Evolutionary conservation across 2,113 vertebrate species (phyloP), one percentile per base, ranked within the genome.

Genomic region (Leuciscus idus): DNA sequence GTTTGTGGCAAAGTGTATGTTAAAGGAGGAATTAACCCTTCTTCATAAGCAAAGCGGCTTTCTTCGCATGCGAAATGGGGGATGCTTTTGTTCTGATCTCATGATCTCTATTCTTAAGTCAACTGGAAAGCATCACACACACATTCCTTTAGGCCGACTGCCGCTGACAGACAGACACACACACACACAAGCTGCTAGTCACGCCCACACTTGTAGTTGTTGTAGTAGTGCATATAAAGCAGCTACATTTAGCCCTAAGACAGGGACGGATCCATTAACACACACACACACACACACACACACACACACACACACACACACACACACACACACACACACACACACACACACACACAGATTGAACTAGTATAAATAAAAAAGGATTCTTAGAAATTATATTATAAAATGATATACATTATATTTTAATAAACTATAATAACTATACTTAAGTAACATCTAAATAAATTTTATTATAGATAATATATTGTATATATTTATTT

Each of bases 51-150:
- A 75, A 50, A 75, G 43, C 36, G 59, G 86, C 76, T 89, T 83
- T 90, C 87, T 87, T 85, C 87, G 68, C 75, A 85, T 84, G 52
- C 82, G 62, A 74, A 66, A 88, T 89, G 66, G n/a, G 30, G 81
- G 62, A 80, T 62, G 48, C 15, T 61, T 66, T 75, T 39, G 12
- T 61, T 46, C 28, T 28, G 39, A 79, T 80, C 82, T 80, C 36
- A 26, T 30, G 61, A 83, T 77, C 39, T 59, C 7, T 26, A 6
- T 50, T 21, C 21, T 84, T 55, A 79, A 81, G 68, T 64, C 26
- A 36, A 57, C 43, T 76, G 75, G 36, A 73, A 55, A 39, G 28
- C 61, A 33, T 84, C 78, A 75, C 52, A 72, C 62, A 61, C 68
- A 52, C 77, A 80, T 81, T 81, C 77, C 66, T 80, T 72, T 46